Conservation (phyloP, 2,113 vertebrate species). For the Tyto alba region DNA sequence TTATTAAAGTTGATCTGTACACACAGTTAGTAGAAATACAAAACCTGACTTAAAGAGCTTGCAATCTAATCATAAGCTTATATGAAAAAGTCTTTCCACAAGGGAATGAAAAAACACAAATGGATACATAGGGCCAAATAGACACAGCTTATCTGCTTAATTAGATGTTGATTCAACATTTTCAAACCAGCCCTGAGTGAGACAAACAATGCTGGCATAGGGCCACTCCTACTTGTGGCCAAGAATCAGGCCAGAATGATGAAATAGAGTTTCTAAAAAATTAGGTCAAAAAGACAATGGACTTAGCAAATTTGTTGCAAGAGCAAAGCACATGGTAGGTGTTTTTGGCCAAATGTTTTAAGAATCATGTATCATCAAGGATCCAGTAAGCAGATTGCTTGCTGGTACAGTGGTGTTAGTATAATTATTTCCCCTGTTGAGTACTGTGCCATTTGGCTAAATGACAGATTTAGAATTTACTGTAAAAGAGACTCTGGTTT, state of each 20-base stretch:
- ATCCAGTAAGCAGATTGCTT: background rate
- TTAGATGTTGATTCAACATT: constrained; percentile 44
- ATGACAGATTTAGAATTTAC: background rate
- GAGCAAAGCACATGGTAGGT: background rate
- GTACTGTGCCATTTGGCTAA: background rate
- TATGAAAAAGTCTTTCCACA: constrained; percentile 1
- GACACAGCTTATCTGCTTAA: constrained; percentile 59
- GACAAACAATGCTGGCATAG: constrained; percentile 2
- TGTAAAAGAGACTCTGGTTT: background rate
- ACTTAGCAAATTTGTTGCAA: background rate
- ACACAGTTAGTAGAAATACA: constrained; percentile 11
- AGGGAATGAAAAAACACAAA: constrained; percentile 41
- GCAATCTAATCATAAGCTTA: constrained; percentile 40
- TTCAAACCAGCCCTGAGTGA: background rate
- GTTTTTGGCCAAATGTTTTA: background rate
- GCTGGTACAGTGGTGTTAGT: background rate
- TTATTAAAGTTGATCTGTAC: constrained; percentile 25
- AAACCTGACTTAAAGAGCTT: constrained; percentile 33
- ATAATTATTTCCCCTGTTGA: background rate
- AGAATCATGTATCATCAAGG: background rate
- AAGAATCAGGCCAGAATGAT: background rate
- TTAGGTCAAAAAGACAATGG: background rate
- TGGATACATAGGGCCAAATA: constrained; percentile 27
- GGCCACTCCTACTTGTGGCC: background rate
- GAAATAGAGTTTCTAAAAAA: background rate